Evolutionary conservation across 2,797 vertebrate species (phyloP), one percentile per base, ranked within the genome.

Genomic region (Smutsia temminckii): DNA sequence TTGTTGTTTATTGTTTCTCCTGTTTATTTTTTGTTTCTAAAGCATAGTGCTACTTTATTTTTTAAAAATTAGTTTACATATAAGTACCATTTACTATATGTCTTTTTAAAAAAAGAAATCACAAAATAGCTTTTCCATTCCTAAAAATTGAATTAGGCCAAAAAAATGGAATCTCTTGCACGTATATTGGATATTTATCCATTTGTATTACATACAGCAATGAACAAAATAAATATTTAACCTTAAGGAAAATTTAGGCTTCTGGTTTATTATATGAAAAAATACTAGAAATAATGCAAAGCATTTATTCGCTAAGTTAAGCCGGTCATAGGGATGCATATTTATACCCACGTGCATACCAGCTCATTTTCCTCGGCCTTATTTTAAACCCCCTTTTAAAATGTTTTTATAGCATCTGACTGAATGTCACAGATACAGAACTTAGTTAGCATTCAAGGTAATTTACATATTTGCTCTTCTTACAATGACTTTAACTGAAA

Each of bases 401-500:
- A 83, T 85, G 68, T 34, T 32, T 96, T 93, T 84, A 37, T 94
- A 84, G 71, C 40, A 51, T 49, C 64, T 93, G 64, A 89, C 55
- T 94, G 42, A 94, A 51, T 87, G 17, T 88, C 85, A 42, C 27
- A 93, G 85, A 77, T 81, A 89, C 0, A 93, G 34, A 93, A 94
- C 14, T 77, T 92, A 88, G 37, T 94, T 91, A 83, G 34, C 37
- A 91, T 85, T 69, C 46, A 66, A 87, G 74, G 14, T 85, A 95
- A 94, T 97, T 77, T 87, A 91, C 61, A 10, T 95, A 66, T 95
- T 97, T 96, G 55, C 74, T 91, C 63, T 89, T 75, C 88, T 96
- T 95, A 89, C 9, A 92, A 18, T 83, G 85, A 89, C 71, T 93
- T 94, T 86, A 87, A 71, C 66, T 84, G 86, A 94, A 93, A 85